Base-by-base conservation (phyloP, 2,888 invertebrate genomes). In the Drepana falcataria region DNA sequence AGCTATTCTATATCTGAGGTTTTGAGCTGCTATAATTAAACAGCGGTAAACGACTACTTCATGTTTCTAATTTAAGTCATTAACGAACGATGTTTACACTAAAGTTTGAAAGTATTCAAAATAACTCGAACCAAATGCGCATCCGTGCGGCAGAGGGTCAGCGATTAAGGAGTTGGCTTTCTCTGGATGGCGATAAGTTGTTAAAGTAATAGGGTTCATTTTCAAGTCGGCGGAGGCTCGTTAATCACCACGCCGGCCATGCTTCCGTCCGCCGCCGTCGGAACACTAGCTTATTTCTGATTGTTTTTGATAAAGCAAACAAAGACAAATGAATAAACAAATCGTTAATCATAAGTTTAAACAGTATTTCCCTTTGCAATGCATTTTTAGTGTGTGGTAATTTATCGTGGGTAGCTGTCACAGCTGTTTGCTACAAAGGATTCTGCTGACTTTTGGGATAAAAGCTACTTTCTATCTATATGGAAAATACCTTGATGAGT, bases 291-390 rank as follows among this genome's bases (percentile, higher is more conserved):
- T 86, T 85, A 85, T 82, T 88, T 87, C 80, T 82, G 83, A 88
- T 89, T 87, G 87, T 88, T 89, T 90, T 85, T 86, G 83, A 88
- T 87, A 87, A 87, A 84, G 83, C 79, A 85, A 82, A 85, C 86
- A 83, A 81, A 83, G 80, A 84, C 81, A 78, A 81, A 84, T 82
- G 78, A 84, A 83, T 81, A 81, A 77, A 73, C 60, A 71, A 77
- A 80, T 81, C 83, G 79, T 86, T 85, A 81, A 83, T 87, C 83
- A 82, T 80, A 73, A 75, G 71, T 71, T 81, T 81, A 79, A 78
- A 80, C 74, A 72, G 71, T 70, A 69, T 65, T 74, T 80, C 75
- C 73, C 74, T 73, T 66, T 68, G 67, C 69, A 69, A 67, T 75
- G 60, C 60, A 65, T 60, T 68, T 51, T 57, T 60, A 55, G 61